phyloP scores from a whole-genome alignment of 1,140 invertebrate species.

The Dysdera silvatica region DNA sequence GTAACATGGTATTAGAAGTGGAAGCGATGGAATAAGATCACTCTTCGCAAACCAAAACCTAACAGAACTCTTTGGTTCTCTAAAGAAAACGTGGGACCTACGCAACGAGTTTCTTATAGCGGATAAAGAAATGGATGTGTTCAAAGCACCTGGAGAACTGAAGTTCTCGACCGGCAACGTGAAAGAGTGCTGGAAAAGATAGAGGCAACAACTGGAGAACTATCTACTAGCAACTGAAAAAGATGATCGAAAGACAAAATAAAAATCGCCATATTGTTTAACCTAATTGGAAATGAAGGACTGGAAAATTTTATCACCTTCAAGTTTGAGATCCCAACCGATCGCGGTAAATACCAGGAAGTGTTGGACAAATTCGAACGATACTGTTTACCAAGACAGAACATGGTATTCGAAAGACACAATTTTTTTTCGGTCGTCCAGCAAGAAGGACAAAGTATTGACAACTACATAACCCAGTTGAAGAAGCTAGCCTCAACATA shows the following conservation, averaged over 20 bases:
- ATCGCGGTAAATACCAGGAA: not conserved
- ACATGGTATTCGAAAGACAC: not conserved
- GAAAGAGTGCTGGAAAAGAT: not conserved
- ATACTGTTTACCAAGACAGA: not conserved
- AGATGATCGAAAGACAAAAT: not conserved
- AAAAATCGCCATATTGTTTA: not conserved
- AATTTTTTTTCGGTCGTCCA: conserved; percentile 3
- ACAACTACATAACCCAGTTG: not conserved
- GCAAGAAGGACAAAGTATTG: not conserved
- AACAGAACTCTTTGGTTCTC: too few species aligned
- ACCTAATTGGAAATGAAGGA: not conserved
- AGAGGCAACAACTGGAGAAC: conserved; percentile 5
- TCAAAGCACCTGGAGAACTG: not conserved
- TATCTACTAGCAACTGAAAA: conserved; percentile 1
- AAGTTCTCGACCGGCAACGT: not conserved
- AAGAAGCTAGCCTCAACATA: not conserved
- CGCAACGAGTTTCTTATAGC: not conserved
- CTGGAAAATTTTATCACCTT: not conserved
- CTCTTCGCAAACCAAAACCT: too few species aligned
- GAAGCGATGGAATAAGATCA: too few species aligned
- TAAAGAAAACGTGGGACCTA: too few species aligned
- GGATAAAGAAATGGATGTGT: not conserved
- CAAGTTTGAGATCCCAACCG: not conserved
- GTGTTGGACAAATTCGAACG: not conserved
- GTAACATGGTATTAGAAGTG: too few species aligned